Base-by-base conservation (phyloP, 2,888 invertebrate genomes). In the Amphipoea oculea region DNA sequence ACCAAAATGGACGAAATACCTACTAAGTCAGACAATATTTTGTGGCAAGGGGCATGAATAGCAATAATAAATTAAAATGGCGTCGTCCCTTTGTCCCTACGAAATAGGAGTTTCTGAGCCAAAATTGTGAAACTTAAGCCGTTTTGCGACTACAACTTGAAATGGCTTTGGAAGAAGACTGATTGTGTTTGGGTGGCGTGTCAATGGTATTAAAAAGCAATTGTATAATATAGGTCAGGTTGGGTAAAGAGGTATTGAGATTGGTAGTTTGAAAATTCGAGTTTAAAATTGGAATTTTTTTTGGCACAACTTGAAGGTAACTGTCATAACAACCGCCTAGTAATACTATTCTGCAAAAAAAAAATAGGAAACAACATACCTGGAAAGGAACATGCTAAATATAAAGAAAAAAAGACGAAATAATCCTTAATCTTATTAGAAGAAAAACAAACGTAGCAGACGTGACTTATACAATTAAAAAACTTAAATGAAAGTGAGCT, bases 61-160 rank as follows among this genome's bases (percentile, higher is more conserved):
- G 75, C 79, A 70, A 84, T 89, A 81, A 89, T 84, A 78, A 84
- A 87, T 87, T 87, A 74, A 67, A 69, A 66, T 20, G 36, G 45
- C 23, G 42, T n/a, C 62, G 42, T 17, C 71, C 80, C 78, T 70
- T 65, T 72, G 81, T 84, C 75, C 75, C 78, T 63, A n/a, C 20
- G 23, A 72, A 87, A 76, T 89, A 76, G 48, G 62, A 84, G 79
- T 76, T 81, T 84, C 82, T 45, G 72, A 23, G 14, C 20, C 54
- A 36, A 78, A 84, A 84, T 78, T 69, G 79, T 67, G 14, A 69
- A 87, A 87, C 80, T 87, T 89, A 17, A 57, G 23, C 66, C 77
- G 40, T 82, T 82, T 71, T 57, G 48, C 17, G 42, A 70, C 63
- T 68, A 23, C 12, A 71, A 80, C 57, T 87, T 83, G 20, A 12